Evolutionary conservation across 2,888 invertebrate genomes (phyloP), one percentile per base, ranked within the genome.

Genomic region (Bombylius discolor): DNA sequence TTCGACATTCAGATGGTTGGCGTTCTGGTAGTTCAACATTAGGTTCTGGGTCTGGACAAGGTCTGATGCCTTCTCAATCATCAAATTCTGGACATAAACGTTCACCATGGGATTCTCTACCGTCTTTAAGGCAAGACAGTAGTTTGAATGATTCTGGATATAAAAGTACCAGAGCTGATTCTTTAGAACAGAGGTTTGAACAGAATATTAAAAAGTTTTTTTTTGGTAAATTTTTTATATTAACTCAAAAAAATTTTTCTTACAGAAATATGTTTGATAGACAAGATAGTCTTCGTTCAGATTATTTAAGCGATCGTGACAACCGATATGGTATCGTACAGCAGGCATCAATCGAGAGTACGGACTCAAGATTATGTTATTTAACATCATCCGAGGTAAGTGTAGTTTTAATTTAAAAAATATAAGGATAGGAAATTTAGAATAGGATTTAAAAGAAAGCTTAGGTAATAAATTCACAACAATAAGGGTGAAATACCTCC

Each of bases 301-400:
- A 91, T 71, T 93, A 92, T 77, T 82, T 90, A 76, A 91, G 91
- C 70, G 93, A 92, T 75, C 82, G 91, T 61, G 92, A 91, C 68
- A 83, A 88, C 23, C 84, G 89, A 65, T 88, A 88, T 69, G 90
- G 90, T 63, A 90, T 93, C 71, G 89, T 92, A 65, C 92, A 93
- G 75, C 94, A 94, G 74, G 91, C 92, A 49, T 93, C 93, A 53
- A 85, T 94, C 61, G 93, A 94, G 73, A 93, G 93, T 77, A 92
- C 93, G 11, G 94, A 94, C 77, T 93, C 93, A 62, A 81, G 92
- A 66, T 83, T 93, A 66, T 93, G 93, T 77, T 94, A 94, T 77
- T 81, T 94, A 71, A 94, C 94, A 63, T 94, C 93, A 50, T 94
- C 93, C 63, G 94, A 94, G 91, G 93, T 94, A 79, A 85, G 92